Base-by-base conservation (phyloP, 1,140 invertebrate genomes). In the Pseudachorutes palmiensis region DNA sequence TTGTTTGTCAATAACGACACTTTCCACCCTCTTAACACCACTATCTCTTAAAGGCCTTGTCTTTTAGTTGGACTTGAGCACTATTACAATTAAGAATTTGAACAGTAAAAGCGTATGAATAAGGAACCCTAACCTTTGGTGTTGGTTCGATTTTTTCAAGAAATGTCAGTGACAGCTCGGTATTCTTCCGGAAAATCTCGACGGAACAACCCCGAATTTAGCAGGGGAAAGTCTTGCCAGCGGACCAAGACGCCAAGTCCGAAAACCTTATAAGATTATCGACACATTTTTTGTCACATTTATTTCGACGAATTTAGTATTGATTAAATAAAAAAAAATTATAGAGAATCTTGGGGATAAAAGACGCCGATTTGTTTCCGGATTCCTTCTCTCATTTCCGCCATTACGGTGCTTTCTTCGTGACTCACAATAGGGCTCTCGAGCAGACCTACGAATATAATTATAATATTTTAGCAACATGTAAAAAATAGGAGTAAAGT, bases 301-400 rank as follows among this genome's bases (percentile, higher is more conserved):
- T 14, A 58, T 22, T 9, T 58, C 55, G 24, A 22, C 22, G 5
- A 58, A 24, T 58, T 58, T 12, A 29, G 9, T 9, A 58, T 58
- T 58, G 22, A 58, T 58, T 58, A 29, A 58, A 9, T 5, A 45
- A 45, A 45, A 12, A 9, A 45, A 9, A 45, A 19, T 45, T 45
- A 45, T 12, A 45, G 9, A 19, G 36, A 30, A 61, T 86, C 84
- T 69, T 79, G 80, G 67, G 79, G 76, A 75, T 82, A 87, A 0
- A 81, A 74, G 14, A 88, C 86, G 29, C 86, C 87, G 61, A 89
- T 73, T 77, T 87, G 82, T 64, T 77, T 80, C 30, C 87, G 79
- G 26, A 88, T 77, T 68, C 82, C 81, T 74, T 89, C 86, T 76
- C 87, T 81, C 28, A 87, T 77, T 72, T 82, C 78, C 0, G 86